phyloP scores from a whole-genome alignment of 2,113 vertebrate genomes.

The Rhadina sibilatrix region DNA sequence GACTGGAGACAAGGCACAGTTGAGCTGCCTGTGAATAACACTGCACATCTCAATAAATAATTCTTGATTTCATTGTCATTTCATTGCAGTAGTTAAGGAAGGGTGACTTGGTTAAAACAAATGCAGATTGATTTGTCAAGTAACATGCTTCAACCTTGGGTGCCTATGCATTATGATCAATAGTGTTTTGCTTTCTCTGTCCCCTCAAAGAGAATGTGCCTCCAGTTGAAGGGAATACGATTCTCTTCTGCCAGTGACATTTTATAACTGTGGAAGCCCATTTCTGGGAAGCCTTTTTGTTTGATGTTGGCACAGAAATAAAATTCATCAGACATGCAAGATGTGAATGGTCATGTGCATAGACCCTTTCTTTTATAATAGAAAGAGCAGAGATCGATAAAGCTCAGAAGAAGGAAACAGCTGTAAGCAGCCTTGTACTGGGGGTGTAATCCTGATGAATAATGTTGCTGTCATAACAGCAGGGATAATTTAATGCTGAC shows the following conservation, averaged over 20 bases:
- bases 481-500: constrained; percentile 92
- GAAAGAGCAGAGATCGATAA: constrained; percentile 82
- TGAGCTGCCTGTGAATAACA: constrained; percentile 24
- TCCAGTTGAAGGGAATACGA: background rate
- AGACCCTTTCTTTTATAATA: constrained; percentile 74
- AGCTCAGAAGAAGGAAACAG: constrained; percentile 76
- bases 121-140: constrained; percentile 63
- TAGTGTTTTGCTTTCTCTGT: constrained; percentile 38
- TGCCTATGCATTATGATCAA: constrained; percentile 60
- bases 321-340: constrained; percentile 83
- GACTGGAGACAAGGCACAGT: background rate
- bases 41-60: constrained; percentile 55
- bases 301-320: background rate
- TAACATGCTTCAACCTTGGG: constrained; percentile 53
- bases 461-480: constrained; percentile 97
- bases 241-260: background rate
- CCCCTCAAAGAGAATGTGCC: constrained; percentile 29
- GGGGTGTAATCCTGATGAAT: constrained; percentile 89
- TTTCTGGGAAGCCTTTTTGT: constrained; percentile 2
- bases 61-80: constrained; percentile 64
- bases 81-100: constrained; percentile 47
- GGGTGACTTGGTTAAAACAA: constrained; percentile 63
- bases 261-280: background rate
- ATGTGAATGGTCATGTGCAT: constrained; percentile 85
- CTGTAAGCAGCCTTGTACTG: constrained; percentile 75